These are phyloP conservation scores for Drosophila antonietae DNA, from an alignment of 2,888 invertebrate species.

Conservation along the genomic window DNA sequence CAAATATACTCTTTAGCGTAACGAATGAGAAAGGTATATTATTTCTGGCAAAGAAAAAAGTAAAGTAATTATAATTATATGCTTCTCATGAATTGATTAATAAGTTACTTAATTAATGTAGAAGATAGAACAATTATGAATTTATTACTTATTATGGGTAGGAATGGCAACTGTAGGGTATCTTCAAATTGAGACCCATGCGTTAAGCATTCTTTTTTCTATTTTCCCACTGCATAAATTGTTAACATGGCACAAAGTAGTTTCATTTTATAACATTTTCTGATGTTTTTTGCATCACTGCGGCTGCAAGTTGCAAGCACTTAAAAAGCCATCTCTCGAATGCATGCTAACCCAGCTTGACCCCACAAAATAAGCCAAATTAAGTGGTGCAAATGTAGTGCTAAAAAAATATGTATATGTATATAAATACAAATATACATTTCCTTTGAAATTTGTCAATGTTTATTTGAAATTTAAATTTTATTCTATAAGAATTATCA, in stretches of 20 bases:
- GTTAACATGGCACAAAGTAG: not conserved
- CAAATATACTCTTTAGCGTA: no score
- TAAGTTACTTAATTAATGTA: no score
- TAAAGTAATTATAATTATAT: no score
- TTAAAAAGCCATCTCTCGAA: slow-evolving; percentile 1
- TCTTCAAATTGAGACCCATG: no score
- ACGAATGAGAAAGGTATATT: not conserved
- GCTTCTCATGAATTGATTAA: no score
- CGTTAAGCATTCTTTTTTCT: not conserved
- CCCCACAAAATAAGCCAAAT: not conserved
- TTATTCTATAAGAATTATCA: not conserved
- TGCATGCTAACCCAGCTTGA: not conserved
- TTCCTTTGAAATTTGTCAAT: not conserved
- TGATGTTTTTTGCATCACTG: slow-evolving; percentile 7
- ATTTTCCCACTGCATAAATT: not conserved
- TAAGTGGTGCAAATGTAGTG: not conserved
- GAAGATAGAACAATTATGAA: no score
- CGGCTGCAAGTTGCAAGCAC: not conserved
- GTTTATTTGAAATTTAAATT: not conserved
- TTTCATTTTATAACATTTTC: not conserved
- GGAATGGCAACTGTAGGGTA: not conserved
- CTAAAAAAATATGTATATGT: not conserved
- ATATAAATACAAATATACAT: not conserved
- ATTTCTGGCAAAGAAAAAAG: not conserved
- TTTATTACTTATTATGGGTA: no score